Base-by-base conservation (phyloP, 2,888 invertebrate genomes). In the Tinea pellionella region DNA sequence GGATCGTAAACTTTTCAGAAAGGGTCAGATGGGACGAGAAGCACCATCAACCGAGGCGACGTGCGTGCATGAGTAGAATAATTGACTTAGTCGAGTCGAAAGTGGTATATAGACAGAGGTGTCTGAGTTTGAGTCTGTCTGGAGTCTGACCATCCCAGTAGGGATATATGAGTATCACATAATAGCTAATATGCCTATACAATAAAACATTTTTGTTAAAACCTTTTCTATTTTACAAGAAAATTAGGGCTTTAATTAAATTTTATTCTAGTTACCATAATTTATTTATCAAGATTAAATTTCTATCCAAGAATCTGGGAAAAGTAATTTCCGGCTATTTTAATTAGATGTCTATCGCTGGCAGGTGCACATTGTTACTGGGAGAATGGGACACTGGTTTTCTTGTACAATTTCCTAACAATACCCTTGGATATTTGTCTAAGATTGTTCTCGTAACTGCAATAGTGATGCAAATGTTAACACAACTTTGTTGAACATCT, bases 361-460 rank as follows among this genome's bases (percentile, higher is more conserved):
- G 12, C 53, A 53, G 53, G 24, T 53, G 53, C 12, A 24, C 24
- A 53, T 18, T 53, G 53, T 53, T 9, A 9, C 53, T 24, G 47
- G 18, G 53, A 53, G 53, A 12, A 13, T 6, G 53, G 19, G n/a
- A 47, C 15, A 47, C 2, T 9, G 47, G 15, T 2, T 9, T 47
- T 8, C 9, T 47, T 47, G 47, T 4, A 18, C 47, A 47, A 47
- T 47, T 18, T 13, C 16, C 53, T 11, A 19, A 57, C 57, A 57
- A 57, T 57, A 57, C 57, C 57, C 32, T 57, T 57, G 32, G 57
- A 57, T 57, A 57, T 57, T 57, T 57, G 32, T 32, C 30, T 57
- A 57, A 57, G 57, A 57, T 57, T 57, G 57, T 30, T 19, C 57
- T 57, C 32, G n/a, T 9, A 32, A 30, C 32, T 32, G 57, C 57